Evolutionary conservation across 1,140 invertebrate species (phyloP).

Genomic region (Formica exsecta): DNA sequence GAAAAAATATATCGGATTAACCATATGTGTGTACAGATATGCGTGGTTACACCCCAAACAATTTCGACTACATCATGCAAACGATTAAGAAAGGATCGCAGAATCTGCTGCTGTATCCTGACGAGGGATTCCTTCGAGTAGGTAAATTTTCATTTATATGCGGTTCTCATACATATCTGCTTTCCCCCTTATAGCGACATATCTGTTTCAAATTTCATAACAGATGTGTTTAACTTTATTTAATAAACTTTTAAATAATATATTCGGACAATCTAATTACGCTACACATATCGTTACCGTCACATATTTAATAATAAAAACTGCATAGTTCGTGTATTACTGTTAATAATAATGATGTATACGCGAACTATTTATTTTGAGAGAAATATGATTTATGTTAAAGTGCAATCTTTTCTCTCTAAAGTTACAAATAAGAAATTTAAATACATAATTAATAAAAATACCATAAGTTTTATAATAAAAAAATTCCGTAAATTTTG

Average conservation of each 20-base stretch:
- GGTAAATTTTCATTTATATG: conserved; percentile 49
- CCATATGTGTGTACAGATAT: not conserved
- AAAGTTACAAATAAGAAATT: not conserved
- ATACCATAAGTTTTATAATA: not conserved
- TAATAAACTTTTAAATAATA: not conserved
- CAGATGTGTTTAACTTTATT: not conserved
- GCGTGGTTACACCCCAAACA: not conserved
- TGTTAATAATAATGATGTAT: not conserved
- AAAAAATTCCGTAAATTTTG: not conserved
- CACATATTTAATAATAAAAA: not conserved
- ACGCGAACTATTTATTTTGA: too few relatives aligned
- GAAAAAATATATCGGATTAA: conserved; percentile 15
- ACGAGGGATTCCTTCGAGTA: conserved; percentile 18
- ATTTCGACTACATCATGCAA: conserved; percentile 24
- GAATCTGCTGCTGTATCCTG: not conserved
- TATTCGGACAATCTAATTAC: not conserved
- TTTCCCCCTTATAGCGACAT: not conserved
- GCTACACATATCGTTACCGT: not conserved
- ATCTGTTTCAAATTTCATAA: not conserved
- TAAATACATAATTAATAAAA: not conserved
- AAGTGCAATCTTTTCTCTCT: not conserved
- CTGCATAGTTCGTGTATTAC: not conserved
- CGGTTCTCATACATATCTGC: not conserved
- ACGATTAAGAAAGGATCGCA: conserved; percentile 19
- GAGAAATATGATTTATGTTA: too few relatives aligned